Evolutionary conservation across 2,888 invertebrate species (phyloP).

Genomic region (Thecocarcelia acutangulata): DNA sequence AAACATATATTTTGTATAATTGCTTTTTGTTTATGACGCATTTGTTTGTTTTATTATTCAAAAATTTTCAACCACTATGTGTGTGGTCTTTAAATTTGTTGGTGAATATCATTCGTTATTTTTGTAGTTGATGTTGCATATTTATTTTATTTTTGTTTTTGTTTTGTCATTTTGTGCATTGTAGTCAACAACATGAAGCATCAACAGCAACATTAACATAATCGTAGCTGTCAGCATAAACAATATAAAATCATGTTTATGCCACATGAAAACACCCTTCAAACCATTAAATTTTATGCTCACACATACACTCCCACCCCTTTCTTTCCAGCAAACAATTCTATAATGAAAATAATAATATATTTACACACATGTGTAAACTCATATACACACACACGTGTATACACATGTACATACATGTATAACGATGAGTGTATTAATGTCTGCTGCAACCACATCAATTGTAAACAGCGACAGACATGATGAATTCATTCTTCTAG

Average conservation of each 20-base stretch:
- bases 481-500: slow-evolving; percentile 17
- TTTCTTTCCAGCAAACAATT: background rate
- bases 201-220: slow-evolving; percentile 64
- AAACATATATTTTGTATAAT: no score
- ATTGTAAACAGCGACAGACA: slow-evolving; percentile 21
- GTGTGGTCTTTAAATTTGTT: slow-evolving; percentile 18
- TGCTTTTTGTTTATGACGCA: slow-evolving; percentile 24
- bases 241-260: slow-evolving; percentile 64
- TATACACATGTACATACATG: slow-evolving; percentile 13
- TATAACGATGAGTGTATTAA: slow-evolving; percentile 35
- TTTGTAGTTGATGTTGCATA: background rate
- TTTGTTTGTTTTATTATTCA: background rate
- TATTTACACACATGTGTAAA: background rate
- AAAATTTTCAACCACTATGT: background rate
- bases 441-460: slow-evolving; percentile 47
- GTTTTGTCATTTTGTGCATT: slow-evolving; percentile 43
- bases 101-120: slow-evolving; percentile 26
- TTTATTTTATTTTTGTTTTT: slow-evolving; percentile 20
- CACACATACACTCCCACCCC: background rate
- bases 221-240: slow-evolving; percentile 64
- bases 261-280: slow-evolving; percentile 63
- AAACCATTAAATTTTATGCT: slow-evolving; percentile 43
- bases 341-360: background rate
- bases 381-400: background rate
- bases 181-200: slow-evolving; percentile 61